Percentiles rank a stretch among this genome's conserved stretches.
These are phyloP conservation scores for Pardosa pseudoannulata DNA, from an alignment of 2,888 invertebrate genomes.

Conservation along the genomic window DNA sequence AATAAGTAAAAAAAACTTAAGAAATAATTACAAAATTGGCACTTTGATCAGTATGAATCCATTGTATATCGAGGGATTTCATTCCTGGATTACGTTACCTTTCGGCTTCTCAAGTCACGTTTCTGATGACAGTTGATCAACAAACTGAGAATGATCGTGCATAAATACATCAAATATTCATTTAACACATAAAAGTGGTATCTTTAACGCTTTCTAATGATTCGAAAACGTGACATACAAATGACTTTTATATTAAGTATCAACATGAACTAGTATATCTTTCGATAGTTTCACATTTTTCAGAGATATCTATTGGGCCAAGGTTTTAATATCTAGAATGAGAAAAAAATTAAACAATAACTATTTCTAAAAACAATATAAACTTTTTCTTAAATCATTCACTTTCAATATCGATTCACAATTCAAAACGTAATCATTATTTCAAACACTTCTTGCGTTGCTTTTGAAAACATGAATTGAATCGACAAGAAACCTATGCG, in stretches of 20 bases:
- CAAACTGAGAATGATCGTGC: neutral
- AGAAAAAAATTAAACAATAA: neutral
- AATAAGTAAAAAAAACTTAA: too few species aligned
- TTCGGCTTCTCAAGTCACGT: neutral
- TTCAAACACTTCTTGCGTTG: neutral
- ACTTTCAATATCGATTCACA: neutral
- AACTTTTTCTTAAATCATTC: neutral
- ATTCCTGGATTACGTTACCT: too few species aligned
- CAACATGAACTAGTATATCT: neutral
- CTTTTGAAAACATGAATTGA: neutral
- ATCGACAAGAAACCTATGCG: neutral
- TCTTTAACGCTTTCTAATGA: neutral
- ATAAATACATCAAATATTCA: neutral
- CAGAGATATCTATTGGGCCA: neutral
- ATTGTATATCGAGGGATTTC: too few species aligned
- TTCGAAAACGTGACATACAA: neutral
- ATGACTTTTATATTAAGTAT: neutral
- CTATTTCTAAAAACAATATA: neutral
- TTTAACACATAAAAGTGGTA: neutral
- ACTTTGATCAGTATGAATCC: too few species aligned
- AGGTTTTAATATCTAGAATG: neutral
- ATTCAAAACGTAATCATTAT: neutral
- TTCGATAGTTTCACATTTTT: neutral
- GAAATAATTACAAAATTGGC: too few species aligned
- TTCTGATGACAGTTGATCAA: neutral